phyloP scores from a whole-genome alignment of 2,797 vertebrate genomes.

The Diplodus puntazzo region DNA sequence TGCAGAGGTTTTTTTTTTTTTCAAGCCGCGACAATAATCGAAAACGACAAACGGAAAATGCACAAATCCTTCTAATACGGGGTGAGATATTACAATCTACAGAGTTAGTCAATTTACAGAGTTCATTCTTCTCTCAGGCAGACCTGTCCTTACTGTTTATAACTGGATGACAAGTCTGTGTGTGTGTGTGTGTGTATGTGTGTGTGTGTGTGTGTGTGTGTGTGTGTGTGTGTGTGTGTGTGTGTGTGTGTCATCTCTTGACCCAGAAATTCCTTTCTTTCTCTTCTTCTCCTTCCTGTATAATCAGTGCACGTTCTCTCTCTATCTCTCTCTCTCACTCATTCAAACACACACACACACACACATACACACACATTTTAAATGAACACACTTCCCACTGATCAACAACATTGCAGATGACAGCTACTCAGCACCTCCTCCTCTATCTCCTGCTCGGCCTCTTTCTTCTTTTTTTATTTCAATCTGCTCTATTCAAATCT shows the following conservation, averaged over 20 bases:
- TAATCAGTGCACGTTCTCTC: constrained; percentile 38
- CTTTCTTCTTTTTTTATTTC: neutral
- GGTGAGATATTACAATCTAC: constrained; percentile 60
- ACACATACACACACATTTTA: constrained; percentile 9
- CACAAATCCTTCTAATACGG: constrained; percentile 45
- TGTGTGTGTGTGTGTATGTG: constrained; percentile 23
- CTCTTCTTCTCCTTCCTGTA: constrained; percentile 40
- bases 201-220: constrained; percentile 17
- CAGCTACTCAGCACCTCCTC: constrained; percentile 62
- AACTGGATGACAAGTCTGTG: constrained; percentile 39
- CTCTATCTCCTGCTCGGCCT: neutral
- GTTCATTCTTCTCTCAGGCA: constrained; percentile 39
- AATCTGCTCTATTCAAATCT: constrained; percentile 14
- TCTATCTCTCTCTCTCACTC: neutral
- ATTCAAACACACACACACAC: constrained; percentile 12
- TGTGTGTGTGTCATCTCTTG: constrained; percentile 47
- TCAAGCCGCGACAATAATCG: constrained; percentile 27
- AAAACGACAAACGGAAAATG: constrained; percentile 64
- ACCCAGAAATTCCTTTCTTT: constrained; percentile 55
- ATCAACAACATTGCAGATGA: constrained; percentile 72
- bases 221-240: constrained; percentile 4
- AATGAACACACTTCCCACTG: constrained; percentile 39
- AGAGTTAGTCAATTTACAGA: constrained; percentile 45
- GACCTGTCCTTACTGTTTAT: constrained; percentile 60
- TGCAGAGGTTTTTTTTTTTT: constrained; percentile 7